Evolutionary conservation across 2,113 vertebrate species (phyloP).

Genomic region (Trogon melanurus): DNA sequence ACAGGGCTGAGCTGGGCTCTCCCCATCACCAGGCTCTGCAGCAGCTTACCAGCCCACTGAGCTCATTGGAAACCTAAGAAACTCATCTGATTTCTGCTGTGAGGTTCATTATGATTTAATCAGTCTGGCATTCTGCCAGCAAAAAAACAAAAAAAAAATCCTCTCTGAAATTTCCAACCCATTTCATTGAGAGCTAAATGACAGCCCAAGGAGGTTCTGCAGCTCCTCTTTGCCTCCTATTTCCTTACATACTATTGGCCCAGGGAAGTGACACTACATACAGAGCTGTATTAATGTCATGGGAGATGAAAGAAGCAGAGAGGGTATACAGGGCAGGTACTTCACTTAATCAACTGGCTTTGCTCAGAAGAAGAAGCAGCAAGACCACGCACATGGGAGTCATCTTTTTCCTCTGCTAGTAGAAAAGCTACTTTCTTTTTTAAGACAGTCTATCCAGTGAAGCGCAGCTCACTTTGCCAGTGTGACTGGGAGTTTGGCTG

Average conservation of each 20-base stretch:
- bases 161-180: not conserved
- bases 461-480: not conserved
- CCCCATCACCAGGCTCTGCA: not conserved
- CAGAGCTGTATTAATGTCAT: not conserved
- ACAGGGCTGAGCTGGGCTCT: not conserved
- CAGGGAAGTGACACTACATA: not conserved
- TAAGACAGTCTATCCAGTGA: not conserved
- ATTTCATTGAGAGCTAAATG: not conserved
- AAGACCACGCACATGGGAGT: not conserved
- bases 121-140: not conserved
- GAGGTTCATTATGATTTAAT: slow-evolving; percentile 18
- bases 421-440: not conserved
- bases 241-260: not conserved
- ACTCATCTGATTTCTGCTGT: not conserved
- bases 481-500: not conserved
- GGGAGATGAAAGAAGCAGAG: not conserved
- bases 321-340: not conserved
- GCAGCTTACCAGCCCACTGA: slow-evolving; percentile 30
- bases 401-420: not conserved
- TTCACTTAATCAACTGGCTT: not conserved
- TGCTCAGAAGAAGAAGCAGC: not conserved
- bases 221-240: not conserved
- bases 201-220: not conserved
- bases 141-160: not conserved
- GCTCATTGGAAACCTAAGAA: slow-evolving; percentile 41